Percentiles rank a stretch among this genome's conserved stretches.
Conservation (phyloP, 1,140 invertebrate species). For the Neotoxoptera formosana region DNA sequence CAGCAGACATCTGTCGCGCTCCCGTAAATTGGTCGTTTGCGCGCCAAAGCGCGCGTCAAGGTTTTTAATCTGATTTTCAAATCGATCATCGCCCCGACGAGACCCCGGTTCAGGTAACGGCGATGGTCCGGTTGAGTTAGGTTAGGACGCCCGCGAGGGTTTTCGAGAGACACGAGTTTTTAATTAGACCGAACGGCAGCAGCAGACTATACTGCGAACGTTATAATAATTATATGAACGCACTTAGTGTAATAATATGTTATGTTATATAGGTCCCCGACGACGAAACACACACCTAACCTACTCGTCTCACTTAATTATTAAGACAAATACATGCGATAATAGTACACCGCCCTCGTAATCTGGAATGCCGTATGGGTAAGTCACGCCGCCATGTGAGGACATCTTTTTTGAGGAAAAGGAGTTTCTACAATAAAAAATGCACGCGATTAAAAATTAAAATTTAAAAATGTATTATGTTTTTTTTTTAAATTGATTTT, state of each 20-base stretch:
- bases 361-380: background rate
- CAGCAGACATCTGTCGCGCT: background rate
- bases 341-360: background rate
- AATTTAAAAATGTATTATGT: too few relatives aligned
- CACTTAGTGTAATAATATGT: background rate
- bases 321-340: background rate
- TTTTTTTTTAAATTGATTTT: too few relatives aligned
- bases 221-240: too few relatives aligned
- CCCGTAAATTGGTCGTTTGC: conserved; percentile 32
- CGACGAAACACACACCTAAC: background rate
- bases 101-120: background rate
- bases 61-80: conserved; percentile 14
- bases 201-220: too few relatives aligned
- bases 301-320: background rate
- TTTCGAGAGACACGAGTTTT: background rate
- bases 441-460: background rate
- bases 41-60: background rate
- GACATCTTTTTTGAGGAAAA: background rate
- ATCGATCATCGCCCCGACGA: background rate
- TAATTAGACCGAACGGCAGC: background rate
- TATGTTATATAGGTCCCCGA: background rate
- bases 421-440: background rate
- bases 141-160: background rate
- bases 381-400: background rate
- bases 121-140: background rate